Conservation (phyloP, 2,888 invertebrate genomes). For the Saturnia japonica region DNA sequence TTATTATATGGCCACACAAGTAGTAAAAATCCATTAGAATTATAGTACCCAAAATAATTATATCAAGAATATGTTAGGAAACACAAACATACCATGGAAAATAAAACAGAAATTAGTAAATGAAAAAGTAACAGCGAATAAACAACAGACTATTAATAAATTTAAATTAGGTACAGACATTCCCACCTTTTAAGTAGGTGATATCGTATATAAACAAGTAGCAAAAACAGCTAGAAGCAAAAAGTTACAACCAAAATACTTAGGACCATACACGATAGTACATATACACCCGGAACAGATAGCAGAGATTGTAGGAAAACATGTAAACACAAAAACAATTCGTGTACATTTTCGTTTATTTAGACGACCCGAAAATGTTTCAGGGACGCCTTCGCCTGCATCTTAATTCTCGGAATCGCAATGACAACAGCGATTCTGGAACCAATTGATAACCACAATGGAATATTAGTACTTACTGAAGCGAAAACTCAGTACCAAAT, state of each 20-base stretch:
- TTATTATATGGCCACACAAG: conserved; percentile 40
- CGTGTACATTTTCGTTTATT: too few species aligned
- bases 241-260: conserved; percentile 30
- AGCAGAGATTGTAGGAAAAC: too few species aligned
- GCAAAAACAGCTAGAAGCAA: conserved; percentile 36
- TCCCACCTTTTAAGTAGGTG: conserved; percentile 33
- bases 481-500: too few species aligned
- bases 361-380: conserved; percentile 36
- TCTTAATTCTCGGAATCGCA: background rate
- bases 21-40: conserved; percentile 38
- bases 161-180: conserved; percentile 28
- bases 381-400: conserved; percentile 24
- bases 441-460: conserved; percentile 7
- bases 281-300: too few species aligned
- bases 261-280: conserved; percentile 35
- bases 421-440: background rate
- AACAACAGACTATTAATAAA: conserved; percentile 30
- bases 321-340: too few species aligned
- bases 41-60: conserved; percentile 56
- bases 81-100: too few species aligned
- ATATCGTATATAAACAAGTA: conserved; percentile 35
- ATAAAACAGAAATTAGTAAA: too few species aligned
- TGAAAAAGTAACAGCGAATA: too few species aligned
- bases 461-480: too few species aligned
- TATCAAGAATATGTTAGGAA: conserved; percentile 85